Evolutionary conservation across 2,888 invertebrate genomes (phyloP).

Genomic region (Criorhina ranunculi): DNA sequence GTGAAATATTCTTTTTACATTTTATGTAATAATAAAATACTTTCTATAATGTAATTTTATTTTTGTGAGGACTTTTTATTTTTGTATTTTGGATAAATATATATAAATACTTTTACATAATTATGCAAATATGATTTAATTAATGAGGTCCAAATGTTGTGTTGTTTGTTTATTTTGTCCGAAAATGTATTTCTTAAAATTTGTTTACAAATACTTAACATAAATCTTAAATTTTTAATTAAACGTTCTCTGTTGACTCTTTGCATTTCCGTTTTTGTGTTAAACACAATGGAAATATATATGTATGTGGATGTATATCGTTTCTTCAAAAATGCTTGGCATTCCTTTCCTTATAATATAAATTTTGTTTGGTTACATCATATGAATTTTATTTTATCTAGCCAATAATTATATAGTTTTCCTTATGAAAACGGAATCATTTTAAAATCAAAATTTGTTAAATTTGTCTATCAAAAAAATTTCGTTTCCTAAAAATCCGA

Average conservation of each 20-base stretch:
- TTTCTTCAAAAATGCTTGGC: constrained; percentile 11
- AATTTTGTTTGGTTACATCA: constrained; percentile 42
- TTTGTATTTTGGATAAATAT: constrained; percentile 61
- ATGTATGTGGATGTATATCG: constrained; percentile 15
- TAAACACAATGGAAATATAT: constrained; percentile 33
- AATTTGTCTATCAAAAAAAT: constrained; percentile 59
- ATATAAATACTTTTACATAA: constrained; percentile 71
- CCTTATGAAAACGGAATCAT: constrained; percentile 41
- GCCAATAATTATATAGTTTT: constrained; percentile 51
- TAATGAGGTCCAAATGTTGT: constrained; percentile 77
- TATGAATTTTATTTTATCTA: constrained; percentile 26
- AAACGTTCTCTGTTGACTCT: constrained; percentile 34
- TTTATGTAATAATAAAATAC: constrained; percentile 65
- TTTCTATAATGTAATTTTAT: constrained; percentile 35
- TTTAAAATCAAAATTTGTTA: constrained; percentile 16
- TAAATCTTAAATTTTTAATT: constrained; percentile 36
- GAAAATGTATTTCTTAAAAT: constrained; percentile 54
- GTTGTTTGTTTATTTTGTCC: constrained; percentile 64
- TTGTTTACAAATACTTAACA: constrained; percentile 58
- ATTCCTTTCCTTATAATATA: constrained; percentile 13
- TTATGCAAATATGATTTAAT: constrained; percentile 72
- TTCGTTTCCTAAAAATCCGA: constrained; percentile 57
- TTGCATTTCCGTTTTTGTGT: constrained; percentile 24
- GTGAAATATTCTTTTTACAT: constrained; percentile 42
- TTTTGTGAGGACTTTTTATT: constrained; percentile 51